These are phyloP conservation scores for Maccullochella peelii DNA, from an alignment of 2,113 vertebrate genomes.

Conservation along the genomic window DNA sequence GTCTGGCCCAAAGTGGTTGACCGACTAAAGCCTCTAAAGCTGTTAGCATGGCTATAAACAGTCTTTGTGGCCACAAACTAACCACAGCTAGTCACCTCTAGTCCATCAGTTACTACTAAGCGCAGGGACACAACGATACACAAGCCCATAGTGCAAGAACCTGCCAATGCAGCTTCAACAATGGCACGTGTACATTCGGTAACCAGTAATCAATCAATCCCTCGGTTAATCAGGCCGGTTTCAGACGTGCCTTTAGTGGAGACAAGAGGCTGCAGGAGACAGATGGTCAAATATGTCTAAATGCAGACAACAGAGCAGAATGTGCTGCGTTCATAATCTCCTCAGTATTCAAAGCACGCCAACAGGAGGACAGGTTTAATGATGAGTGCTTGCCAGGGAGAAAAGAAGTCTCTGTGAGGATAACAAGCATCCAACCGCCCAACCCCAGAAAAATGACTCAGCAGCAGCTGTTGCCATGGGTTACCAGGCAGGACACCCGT, in stretches of 20 bases:
- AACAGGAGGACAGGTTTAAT: conserved; percentile 33
- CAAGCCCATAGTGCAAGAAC: neutral
- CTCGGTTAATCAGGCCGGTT: neutral
- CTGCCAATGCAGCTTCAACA: neutral
- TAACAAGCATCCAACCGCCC: conserved; percentile 32
- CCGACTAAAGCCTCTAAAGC: too few relatives aligned
- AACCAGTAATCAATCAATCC: neutral
- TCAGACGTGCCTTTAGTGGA: conserved; percentile 14
- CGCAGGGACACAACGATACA: neutral
- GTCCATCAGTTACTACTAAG: neutral
- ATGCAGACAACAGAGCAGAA: conserved; percentile 6
- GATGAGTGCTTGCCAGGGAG: conserved; percentile 5
- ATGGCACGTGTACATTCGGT: neutral
- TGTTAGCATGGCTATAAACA: neutral
- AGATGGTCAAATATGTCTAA: conserved; percentile 43
- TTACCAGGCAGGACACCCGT: conserved; percentile 64
- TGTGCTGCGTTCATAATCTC: conserved; percentile 41
- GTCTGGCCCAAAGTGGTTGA: neutral
- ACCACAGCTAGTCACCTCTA: too few relatives aligned
- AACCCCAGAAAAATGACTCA: conserved; percentile 69
- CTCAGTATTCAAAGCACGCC: conserved; percentile 8
- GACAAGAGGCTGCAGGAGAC: conserved; percentile 27
- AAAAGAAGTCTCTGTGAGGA: conserved; percentile 16
- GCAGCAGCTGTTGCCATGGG: conserved; percentile 79
- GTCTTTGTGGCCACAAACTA: neutral